Percentiles rank a stretch among this genome's conserved stretches.
These are phyloP conservation scores for Hanleya hanleyi DNA, from an alignment of 2,888 invertebrate genomes.

Conservation along the genomic window DNA sequence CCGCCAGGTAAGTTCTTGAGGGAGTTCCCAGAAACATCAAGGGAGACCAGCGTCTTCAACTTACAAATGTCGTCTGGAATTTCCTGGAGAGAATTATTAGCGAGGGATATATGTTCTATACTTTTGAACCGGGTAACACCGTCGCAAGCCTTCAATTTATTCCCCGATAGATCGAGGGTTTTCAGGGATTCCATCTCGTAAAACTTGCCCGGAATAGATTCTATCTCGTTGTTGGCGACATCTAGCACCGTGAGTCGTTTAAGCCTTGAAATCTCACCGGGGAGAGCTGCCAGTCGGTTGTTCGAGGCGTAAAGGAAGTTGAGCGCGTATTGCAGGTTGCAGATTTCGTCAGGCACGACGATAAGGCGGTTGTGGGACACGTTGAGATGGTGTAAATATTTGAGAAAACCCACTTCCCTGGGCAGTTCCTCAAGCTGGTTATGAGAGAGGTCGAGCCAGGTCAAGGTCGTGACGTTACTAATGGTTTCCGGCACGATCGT, in stretches of 20 bases:
- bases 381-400: slow-evolving; percentile 75
- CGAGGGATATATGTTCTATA: slow-evolving; percentile 49
- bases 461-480: slow-evolving; percentile 62
- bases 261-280: slow-evolving; percentile 58
- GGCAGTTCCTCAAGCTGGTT: slow-evolving; percentile 76
- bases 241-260: slow-evolving; percentile 57
- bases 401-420: slow-evolving; percentile 60
- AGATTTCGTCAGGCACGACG: slow-evolving; percentile 82
- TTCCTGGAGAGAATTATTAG: slow-evolving; percentile 52
- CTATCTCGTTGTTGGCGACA: slow-evolving; percentile 57
- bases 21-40: slow-evolving; percentile 63
- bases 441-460: slow-evolving; percentile 80
- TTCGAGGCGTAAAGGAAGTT: slow-evolving; percentile 55
- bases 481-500: slow-evolving; percentile 61
- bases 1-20: slow-evolving; percentile 52
- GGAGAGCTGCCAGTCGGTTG: slow-evolving; percentile 59
- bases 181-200: slow-evolving; percentile 56
- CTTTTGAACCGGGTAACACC: slow-evolving; percentile 53
- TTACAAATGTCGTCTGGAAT: slow-evolving; percentile 60
- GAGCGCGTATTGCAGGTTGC: slow-evolving; percentile 58
- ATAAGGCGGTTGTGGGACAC: slow-evolving; percentile 86
- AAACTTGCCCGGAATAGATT: slow-evolving; percentile 61
- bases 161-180: slow-evolving; percentile 59
- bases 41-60: slow-evolving; percentile 51
- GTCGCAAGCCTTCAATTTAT: slow-evolving; percentile 46